Evolutionary conservation across 2,888 invertebrate species (phyloP).

Genomic region (Ormyrus nitidulus): DNA sequence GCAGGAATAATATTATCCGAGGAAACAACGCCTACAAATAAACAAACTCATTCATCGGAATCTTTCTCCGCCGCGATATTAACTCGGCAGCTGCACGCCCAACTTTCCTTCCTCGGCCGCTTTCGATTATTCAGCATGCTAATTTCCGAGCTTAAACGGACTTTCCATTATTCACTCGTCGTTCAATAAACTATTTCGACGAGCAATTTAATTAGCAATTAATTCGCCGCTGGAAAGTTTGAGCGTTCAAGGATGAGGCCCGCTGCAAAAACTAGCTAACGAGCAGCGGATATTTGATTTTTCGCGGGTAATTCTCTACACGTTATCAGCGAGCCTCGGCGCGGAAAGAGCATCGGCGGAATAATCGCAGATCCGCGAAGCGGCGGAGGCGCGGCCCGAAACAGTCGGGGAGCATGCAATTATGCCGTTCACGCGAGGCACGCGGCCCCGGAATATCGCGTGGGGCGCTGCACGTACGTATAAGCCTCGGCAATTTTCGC

Average conservation of each 20-base stretch:
- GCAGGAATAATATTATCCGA: conserved; percentile 36
- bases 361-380: conserved; percentile 26
- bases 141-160: no score
- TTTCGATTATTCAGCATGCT: no score
- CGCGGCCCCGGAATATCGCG: conserved; percentile 36
- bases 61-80: background rate
- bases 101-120: no score
- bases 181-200: no score
- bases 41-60: conserved; percentile 31
- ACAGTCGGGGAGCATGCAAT: conserved; percentile 62
- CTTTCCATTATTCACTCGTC: no score
- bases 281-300: conserved; percentile 2
- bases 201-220: no score
- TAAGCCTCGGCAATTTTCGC: conserved; percentile 31
- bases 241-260: no score
- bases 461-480: conserved; percentile 4
- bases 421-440: conserved; percentile 61
- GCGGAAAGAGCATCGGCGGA: conserved; percentile 22
- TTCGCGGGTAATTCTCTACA: conserved; percentile 37
- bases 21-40: conserved; percentile 32
- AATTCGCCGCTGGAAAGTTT: no score
- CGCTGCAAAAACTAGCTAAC: conserved; percentile 16
- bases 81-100: no score
- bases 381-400: background rate
- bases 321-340: conserved; percentile 5